These are phyloP conservation scores for Gymnobelideus leadbeateri DNA, from an alignment of 2,113 vertebrate genomes.

Conservation along the genomic window DNA sequence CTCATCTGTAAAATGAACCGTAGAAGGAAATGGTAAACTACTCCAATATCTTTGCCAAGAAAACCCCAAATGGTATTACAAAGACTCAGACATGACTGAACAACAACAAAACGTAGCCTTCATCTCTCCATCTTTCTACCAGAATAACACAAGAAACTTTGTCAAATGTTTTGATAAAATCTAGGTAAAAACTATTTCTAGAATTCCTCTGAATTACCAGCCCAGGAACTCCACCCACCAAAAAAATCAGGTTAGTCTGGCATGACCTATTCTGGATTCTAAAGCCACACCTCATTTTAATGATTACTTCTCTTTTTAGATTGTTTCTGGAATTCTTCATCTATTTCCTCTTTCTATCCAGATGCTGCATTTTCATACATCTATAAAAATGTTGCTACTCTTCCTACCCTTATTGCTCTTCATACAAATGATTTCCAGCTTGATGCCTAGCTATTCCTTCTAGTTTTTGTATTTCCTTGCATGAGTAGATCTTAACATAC, in stretches of 20 bases:
- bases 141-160: neutral
- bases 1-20: too few species aligned
- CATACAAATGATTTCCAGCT: neutral
- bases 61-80: too few species aligned
- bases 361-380: neutral
- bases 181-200: neutral
- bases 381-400: neutral
- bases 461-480: too few species aligned
- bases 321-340: neutral
- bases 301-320: neutral
- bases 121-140: neutral
- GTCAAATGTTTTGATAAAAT: neutral
- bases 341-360: neutral
- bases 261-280: neutral
- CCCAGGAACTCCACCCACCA: neutral
- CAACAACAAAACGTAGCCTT: neutral
- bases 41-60: too few species aligned
- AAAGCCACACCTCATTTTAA: neutral
- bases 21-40: too few species aligned
- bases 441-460: too few species aligned
- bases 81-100: too few species aligned
- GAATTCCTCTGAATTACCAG: neutral
- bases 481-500: too few species aligned
- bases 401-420: neutral
- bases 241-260: neutral